Conservation (phyloP, 1,140 invertebrate genomes). For the Euura saliciscinereae region DNA sequence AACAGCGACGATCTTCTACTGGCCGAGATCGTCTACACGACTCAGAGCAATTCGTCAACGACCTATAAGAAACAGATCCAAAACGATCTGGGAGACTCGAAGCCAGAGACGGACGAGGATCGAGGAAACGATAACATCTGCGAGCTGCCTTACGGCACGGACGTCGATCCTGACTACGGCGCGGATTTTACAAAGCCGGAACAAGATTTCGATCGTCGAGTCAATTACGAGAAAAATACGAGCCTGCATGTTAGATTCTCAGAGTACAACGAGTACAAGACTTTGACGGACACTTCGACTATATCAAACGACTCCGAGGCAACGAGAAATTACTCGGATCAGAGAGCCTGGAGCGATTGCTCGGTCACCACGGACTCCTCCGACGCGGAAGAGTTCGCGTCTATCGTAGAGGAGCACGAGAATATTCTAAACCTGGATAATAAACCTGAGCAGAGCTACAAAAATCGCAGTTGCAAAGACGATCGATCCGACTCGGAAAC, state of each 20-base stretch:
- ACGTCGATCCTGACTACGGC: constrained; percentile 18
- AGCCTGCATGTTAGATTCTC: constrained; percentile 56
- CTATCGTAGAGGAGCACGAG: neutral
- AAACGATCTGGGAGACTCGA: neutral
- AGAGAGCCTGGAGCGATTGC: constrained; percentile 45
- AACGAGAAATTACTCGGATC: constrained; percentile 29
- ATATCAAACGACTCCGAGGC: constrained; percentile 39
- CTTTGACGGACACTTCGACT: constrained; percentile 48
- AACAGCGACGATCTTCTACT: constrained; percentile 17
- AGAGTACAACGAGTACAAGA: constrained; percentile 56
- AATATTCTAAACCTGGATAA: neutral
- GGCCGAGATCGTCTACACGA: constrained; percentile 28
- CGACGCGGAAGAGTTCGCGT: constrained; percentile 30
- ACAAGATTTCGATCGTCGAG: constrained; percentile 16
- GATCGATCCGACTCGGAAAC: constrained; percentile 21
- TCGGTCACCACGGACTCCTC: constrained; percentile 42
- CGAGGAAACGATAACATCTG: constrained; percentile 6
- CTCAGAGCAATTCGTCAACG: constrained; percentile 10
- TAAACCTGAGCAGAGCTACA: neutral
- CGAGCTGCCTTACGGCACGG: constrained; percentile 25
- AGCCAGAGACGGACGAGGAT: constrained; percentile 4
- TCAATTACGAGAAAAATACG: constrained; percentile 20
- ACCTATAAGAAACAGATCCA: constrained; percentile 10
- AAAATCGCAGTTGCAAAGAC: neutral
- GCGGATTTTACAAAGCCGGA: constrained; percentile 16